Base-by-base conservation (phyloP, 2,888 invertebrate species). In the Kryphioiulus occultus region DNA sequence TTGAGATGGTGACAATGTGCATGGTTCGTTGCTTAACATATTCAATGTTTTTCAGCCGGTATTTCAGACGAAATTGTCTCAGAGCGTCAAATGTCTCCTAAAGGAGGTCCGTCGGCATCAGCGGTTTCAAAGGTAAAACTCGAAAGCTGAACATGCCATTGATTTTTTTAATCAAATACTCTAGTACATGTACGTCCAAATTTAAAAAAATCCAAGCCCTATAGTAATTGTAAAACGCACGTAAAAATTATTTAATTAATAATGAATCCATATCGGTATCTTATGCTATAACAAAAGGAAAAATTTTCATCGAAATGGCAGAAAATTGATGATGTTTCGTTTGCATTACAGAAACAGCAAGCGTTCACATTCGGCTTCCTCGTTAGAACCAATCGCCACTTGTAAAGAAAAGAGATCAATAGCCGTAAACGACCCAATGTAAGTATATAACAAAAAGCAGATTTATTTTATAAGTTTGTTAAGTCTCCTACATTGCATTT, bases 41-140 rank as follows among this genome's bases (percentile, higher is more conserved):
- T 35, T 87, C 59, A 15, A 2, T 83, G 22, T 85, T 47, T 86
- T 86, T 85, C n/a, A 88, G 88, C 86, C 88, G 4, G 47, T 88
- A 15, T 86, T 86, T 35, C 88, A 86, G 26, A 39, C 59, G 30
- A 88, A 88, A 47, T 42, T 88, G 82, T 86, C 88, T 3, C 86
- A 53, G 42, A 78, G 42, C 26, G 88, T 88, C n/a, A 88, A 82
- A 78, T 30, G n/a, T 17, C 86, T 88, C 5, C 44, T 88, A 17
- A 86, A 78, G 44, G 88, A 88, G 26, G 86, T 88, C 17, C 35
- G 82, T 35, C 88, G 86, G 1, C 88, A 88, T 88, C 88, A 88
- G 30, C 53, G 44, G 85, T 84, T 30, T 30, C 87, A 82, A 22
- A 87, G 84, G 87, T 87, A 87, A 87, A 42, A 35, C 15, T 19